These are phyloP conservation scores for Perithous albicinctus DNA, from an alignment of 2,888 invertebrate genomes.

Conservation along the genomic window DNA sequence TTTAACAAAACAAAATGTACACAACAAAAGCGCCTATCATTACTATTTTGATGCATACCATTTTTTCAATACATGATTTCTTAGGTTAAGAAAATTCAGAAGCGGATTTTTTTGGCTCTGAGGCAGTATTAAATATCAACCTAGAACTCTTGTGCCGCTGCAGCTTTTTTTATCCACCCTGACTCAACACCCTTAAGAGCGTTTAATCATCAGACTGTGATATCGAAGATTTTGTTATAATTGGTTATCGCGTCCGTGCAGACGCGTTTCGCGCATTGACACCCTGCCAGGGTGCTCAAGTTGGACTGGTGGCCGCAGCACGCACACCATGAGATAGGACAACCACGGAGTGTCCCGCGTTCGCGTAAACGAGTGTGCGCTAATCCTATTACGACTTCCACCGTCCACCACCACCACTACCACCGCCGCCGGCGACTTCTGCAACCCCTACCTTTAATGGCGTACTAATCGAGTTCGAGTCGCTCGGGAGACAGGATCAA, in stretches of 20 bases:
- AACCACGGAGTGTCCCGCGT: conserved; percentile 45
- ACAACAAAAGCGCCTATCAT: too few relatives aligned
- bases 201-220: conserved; percentile 15
- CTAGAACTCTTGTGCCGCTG: too few relatives aligned
- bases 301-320: conserved; percentile 16
- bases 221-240: conserved; percentile 61
- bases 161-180: too few relatives aligned
- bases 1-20: too few relatives aligned
- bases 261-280: conserved; percentile 50
- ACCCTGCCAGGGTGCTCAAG: conserved; percentile 17
- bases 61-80: too few relatives aligned
- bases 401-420: conserved; percentile 50
- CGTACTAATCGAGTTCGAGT: conserved; percentile 70
- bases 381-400: conserved; percentile 71
- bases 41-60: too few relatives aligned
- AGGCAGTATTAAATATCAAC: too few relatives aligned
- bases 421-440: conserved; percentile 54
- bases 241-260: conserved; percentile 62
- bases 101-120: too few relatives aligned
- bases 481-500: conserved; percentile 62
- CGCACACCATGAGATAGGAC: conserved; percentile 33
- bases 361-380: conserved; percentile 67
- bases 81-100: neutral
- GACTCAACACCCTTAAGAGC: neutral
- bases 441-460: conserved; percentile 66